Evolutionary conservation across 2,888 invertebrate genomes (phyloP).

Genomic region (Protodeltote pygarga): DNA sequence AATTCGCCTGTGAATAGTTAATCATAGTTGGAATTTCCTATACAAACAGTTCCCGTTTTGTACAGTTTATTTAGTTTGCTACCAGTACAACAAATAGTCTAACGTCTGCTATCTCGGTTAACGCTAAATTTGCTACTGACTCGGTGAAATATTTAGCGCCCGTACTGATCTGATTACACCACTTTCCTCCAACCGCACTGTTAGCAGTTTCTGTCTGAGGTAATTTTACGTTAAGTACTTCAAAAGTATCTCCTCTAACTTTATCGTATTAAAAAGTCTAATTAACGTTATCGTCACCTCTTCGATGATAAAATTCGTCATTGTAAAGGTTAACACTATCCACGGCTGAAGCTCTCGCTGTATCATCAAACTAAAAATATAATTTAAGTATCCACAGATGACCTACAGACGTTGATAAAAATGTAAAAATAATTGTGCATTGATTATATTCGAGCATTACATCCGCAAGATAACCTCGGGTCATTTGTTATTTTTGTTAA

Average conservation of each 20-base stretch:
- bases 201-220: conserved; percentile 1
- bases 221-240: conserved; percentile 1
- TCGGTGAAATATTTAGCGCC: conserved; percentile 15
- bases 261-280: no score
- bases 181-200: conserved; percentile 9
- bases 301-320: conserved; percentile 17
- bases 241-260: neutral
- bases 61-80: conserved; percentile 35
- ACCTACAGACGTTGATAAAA: conserved; percentile 38
- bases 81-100: conserved; percentile 12
- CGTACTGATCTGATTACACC: conserved; percentile 19
- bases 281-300: no score
- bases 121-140: conserved; percentile 19
- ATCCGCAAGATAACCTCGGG: conserved; percentile 67
- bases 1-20: neutral
- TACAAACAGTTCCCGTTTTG: conserved; percentile 6
- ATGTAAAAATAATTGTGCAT: conserved; percentile 46
- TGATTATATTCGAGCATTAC: conserved; percentile 51
- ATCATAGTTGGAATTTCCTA: conserved; percentile 3
- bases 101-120: conserved; percentile 21
- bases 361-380: conserved; percentile 40
- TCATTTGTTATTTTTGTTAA: conserved; percentile 55
- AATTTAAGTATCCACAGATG: conserved; percentile 45
- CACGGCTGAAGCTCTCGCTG: conserved; percentile 8
- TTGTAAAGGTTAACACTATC: conserved; percentile 38